Conservation (phyloP, 2,888 invertebrate species). For the Drosophila paranaensis region DNA sequence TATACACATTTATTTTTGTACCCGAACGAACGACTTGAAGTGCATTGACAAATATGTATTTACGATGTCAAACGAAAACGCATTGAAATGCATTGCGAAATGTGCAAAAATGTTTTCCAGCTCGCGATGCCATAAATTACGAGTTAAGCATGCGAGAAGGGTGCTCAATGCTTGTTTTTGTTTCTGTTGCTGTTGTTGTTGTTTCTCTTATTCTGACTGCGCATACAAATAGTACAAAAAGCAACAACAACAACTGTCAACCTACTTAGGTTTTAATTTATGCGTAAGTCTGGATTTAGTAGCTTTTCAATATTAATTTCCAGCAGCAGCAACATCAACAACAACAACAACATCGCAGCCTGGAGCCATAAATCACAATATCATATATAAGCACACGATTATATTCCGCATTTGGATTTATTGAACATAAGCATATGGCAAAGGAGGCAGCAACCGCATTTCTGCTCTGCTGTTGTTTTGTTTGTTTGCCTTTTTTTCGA, state of each 20-base stretch:
- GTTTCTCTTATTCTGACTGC: slow-evolving; percentile 29
- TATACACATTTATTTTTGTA: slow-evolving; percentile 47
- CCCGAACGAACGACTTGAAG: slow-evolving; percentile 36
- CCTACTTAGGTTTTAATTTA: slow-evolving; percentile 76
- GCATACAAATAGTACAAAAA: slow-evolving; percentile 57
- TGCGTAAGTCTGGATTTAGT: slow-evolving; percentile 76
- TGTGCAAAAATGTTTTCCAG: slow-evolving; percentile 57
- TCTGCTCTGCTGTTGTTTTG: slow-evolving; percentile 12
- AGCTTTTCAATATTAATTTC: slow-evolving; percentile 78
- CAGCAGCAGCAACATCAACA: slow-evolving; percentile 31
- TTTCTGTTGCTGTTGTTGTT: slow-evolving; percentile 9
- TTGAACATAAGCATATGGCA: slow-evolving; percentile 48
- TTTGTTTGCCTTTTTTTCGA: neutral
- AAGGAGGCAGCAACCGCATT: slow-evolving; percentile 29
- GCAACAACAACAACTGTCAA: slow-evolving; percentile 45
- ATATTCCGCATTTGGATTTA: slow-evolving; percentile 69
- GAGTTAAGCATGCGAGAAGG: slow-evolving; percentile 58
- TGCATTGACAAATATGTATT: slow-evolving; percentile 73
- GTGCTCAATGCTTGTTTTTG: slow-evolving; percentile 34
- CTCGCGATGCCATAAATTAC: slow-evolving; percentile 66
- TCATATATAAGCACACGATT: slow-evolving; percentile 72
- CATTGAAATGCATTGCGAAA: slow-evolving; percentile 71
- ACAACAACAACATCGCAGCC: slow-evolving; percentile 21
- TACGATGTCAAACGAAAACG: slow-evolving; percentile 76
- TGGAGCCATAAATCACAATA: slow-evolving; percentile 69